These are phyloP conservation scores for Cotesia typhae DNA, from an alignment of 1,140 invertebrate species.

Conservation along the genomic window DNA sequence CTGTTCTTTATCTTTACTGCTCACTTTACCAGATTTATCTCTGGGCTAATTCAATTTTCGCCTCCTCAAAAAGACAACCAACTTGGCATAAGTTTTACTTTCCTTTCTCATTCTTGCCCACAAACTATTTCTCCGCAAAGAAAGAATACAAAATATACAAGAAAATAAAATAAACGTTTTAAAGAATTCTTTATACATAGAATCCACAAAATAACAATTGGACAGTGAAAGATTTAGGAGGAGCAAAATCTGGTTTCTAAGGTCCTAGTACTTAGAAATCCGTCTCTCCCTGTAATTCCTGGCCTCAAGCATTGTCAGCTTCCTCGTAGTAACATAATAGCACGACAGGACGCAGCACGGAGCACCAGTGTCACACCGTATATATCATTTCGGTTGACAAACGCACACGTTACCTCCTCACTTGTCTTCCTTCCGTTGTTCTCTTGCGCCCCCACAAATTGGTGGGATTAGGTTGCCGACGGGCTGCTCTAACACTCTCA, in stretches of 20 bases:
- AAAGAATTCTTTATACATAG: too few species aligned
- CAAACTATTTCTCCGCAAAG: too few species aligned
- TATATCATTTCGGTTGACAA: conserved; percentile 39
- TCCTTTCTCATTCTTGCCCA: too few species aligned
- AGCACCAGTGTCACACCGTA: conserved; percentile 9
- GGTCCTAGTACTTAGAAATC: conserved; percentile 4
- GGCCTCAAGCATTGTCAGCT: conserved; percentile 28
- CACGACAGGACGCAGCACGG: conserved; percentile 21
- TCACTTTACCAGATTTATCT: too few species aligned
- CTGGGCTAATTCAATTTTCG: too few species aligned
- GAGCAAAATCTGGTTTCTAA: neutral
- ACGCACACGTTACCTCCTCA: conserved; percentile 18
- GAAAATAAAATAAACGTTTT: too few species aligned
- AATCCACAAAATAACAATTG: too few species aligned
- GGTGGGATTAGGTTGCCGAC: conserved; percentile 46
- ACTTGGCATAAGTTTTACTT: too few species aligned
- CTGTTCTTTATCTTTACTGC: too few species aligned
- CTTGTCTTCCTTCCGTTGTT: conserved; percentile 35
- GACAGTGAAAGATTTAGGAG: too few species aligned
- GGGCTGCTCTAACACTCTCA: neutral
- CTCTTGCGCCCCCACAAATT: conserved; percentile 45
- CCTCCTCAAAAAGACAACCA: too few species aligned
- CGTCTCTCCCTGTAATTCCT: conserved; percentile 46
- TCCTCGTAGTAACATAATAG: conserved; percentile 34
- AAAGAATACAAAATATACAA: too few species aligned